Base-by-base conservation (phyloP, 1,140 invertebrate genomes). In the Colletes gigas region DNA sequence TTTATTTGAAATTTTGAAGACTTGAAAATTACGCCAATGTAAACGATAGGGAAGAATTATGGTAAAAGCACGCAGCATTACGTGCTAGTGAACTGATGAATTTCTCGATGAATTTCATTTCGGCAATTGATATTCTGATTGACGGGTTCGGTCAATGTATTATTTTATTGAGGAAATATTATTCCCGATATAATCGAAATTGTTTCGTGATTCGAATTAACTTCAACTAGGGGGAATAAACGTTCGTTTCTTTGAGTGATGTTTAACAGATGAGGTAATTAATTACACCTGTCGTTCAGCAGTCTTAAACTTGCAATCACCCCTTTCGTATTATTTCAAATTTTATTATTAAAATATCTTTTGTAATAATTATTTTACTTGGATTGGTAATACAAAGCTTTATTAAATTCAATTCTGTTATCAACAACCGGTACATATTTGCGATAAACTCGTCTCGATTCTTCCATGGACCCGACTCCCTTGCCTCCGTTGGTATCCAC, bases 61-160 rank as follows among this genome's bases (percentile, higher is more conserved):
- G 44, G 30, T 44, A 52, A 60, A 47, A n/a, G n/a, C n/a, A 6
- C 1, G n/a, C 12, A 57, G 6, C 15, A 44, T 21, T 15, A 60
- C n/a, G 19, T 44, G 21, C 70, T 60, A 60, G 30, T 57, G 19
- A 52, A 73, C 7, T 15, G 21, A 47, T 47, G 30, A 62, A 62
- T 62, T 62, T 52, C 44, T 8, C 54, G 17, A 60, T 54, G 66
- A 60, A 21, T 62, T 62, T 15, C 75, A 52, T 50, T 41, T 21
- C 55, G 30, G 12, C 65, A 52, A 50, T 65, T 54, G 62, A 54
- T 60, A 17, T n/a, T n/a, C 17, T 9, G 75, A 69, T 69, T 59
- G 57, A 52, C 75, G 15, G 39, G 44, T 17, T 70, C 17, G 55
- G 5, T 66, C 30, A 21, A 30, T 52, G 59, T 7, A 12, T 15